Evolutionary conservation across 2,888 invertebrate species (phyloP).

Genomic region (Antitype chi): DNA sequence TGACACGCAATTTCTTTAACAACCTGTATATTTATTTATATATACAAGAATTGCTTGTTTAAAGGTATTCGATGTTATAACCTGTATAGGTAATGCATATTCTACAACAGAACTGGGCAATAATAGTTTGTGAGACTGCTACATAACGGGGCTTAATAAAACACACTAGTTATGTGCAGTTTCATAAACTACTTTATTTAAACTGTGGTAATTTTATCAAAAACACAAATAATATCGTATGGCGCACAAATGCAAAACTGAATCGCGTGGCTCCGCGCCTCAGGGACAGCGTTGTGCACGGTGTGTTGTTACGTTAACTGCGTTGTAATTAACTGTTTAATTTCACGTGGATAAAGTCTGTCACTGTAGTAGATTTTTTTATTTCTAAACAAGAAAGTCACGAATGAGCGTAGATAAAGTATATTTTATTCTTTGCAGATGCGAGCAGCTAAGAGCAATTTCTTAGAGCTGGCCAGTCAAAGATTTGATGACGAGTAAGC

Average conservation of each 20-base stretch:
- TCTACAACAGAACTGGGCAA: not conserved
- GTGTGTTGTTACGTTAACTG: not conserved
- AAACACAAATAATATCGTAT: not conserved
- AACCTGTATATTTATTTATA: too few species aligned
- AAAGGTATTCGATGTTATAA: too few species aligned
- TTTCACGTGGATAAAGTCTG: not conserved
- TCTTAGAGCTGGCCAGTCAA: conserved; percentile 78
- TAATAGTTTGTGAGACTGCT: not conserved
- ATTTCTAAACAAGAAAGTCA: not conserved
- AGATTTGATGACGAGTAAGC: conserved; percentile 82
- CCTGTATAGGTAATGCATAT: not conserved
- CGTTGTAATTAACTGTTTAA: not conserved
- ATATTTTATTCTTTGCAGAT: conserved; percentile 64
- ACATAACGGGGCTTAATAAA: not conserved
- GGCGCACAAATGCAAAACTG: not conserved
- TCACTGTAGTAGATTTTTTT: not conserved
- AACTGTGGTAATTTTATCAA: not conserved
- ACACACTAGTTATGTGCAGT: not conserved
- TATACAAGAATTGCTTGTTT: too few species aligned
- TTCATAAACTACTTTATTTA: not conserved
- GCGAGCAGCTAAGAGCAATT: conserved; percentile 70
- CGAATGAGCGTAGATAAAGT: not conserved
- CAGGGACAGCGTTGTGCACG: not conserved
- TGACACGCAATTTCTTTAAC: too few species aligned
- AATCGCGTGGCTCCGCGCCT: not conserved